These are phyloP conservation scores for Dorcus hopei DNA, from an alignment of 2,888 invertebrate genomes.

Conservation along the genomic window DNA sequence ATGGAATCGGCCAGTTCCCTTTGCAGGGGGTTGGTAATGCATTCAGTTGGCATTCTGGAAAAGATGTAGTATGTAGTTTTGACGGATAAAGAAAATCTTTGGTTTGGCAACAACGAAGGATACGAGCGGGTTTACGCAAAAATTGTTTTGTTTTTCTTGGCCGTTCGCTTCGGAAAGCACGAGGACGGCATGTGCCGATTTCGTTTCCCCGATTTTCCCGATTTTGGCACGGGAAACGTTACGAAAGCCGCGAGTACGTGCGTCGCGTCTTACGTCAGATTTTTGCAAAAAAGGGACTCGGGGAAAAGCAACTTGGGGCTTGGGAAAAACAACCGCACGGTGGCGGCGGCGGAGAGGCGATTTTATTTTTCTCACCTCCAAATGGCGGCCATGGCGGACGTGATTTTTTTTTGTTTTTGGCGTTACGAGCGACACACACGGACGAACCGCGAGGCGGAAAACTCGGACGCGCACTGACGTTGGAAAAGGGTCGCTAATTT, in stretches of 20 bases:
- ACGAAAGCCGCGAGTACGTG: no score
- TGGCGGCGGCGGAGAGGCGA: no score
- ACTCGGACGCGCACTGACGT: background rate
- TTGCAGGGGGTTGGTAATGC: slow-evolving; percentile 72
- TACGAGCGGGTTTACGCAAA: background rate
- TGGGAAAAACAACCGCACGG: background rate
- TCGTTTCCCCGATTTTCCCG: no score
- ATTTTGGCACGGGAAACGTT: no score
- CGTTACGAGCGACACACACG: no score
- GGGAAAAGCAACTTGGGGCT: no score
- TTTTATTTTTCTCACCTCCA: background rate
- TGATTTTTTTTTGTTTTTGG: background rate
- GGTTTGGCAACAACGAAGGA: background rate
- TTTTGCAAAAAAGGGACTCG: no score
- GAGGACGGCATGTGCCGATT: no score
- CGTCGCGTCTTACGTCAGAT: no score
- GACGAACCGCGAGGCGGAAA: background rate
- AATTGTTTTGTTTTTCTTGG: background rate
- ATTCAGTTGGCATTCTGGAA: slow-evolving; percentile 67
- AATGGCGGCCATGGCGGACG: background rate
- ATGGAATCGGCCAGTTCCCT: slow-evolving; percentile 87
- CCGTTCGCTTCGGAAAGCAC: no score
- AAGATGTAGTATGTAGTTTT: slow-evolving; percentile 1
- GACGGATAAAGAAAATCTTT: background rate
- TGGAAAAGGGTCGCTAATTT: background rate